These are phyloP conservation scores for Monochamus saltuarius DNA, from an alignment of 1,140 invertebrate genomes.

Conservation along the genomic window DNA sequence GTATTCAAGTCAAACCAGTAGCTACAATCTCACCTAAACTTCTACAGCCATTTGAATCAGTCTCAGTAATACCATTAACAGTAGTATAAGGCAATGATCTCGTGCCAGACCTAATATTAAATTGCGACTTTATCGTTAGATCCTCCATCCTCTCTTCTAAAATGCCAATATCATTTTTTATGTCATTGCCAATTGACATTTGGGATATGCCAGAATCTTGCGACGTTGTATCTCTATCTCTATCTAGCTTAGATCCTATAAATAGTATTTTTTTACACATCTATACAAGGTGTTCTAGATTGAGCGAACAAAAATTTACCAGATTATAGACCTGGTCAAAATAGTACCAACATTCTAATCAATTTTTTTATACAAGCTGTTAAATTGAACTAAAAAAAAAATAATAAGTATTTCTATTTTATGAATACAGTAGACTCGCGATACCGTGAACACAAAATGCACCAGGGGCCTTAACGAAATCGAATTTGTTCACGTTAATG, in stretches of 20 bases:
- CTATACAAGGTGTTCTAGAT: neutral
- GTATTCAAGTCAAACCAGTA: neutral
- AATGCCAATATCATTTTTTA: conserved; percentile 50
- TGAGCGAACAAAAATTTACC: no score
- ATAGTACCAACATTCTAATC: no score
- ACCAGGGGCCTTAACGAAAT: no score
- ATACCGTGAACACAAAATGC: no score
- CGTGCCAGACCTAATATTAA: conserved; percentile 30
- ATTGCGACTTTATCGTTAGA: conserved; percentile 41
- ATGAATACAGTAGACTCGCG: no score
- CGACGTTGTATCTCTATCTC: conserved; percentile 77
- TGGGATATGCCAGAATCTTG: conserved; percentile 89
- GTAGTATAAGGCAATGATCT: conserved; percentile 39
- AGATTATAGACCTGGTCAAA: no score
- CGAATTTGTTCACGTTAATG: no score
- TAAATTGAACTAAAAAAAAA: no score
- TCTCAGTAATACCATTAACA: conserved; percentile 42
- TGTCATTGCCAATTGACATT: conserved; percentile 63
- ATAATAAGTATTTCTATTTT: no score
- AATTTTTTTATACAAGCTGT: no score
- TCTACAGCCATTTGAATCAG: conserved; percentile 46
- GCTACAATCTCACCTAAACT: conserved; percentile 38
- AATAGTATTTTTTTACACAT: conserved; percentile 6
- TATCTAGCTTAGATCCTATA: conserved; percentile 54
- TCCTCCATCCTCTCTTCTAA: conserved; percentile 54